phyloP scores from a whole-genome alignment of 2,888 invertebrate species.

The Phyllotreta striolata region DNA sequence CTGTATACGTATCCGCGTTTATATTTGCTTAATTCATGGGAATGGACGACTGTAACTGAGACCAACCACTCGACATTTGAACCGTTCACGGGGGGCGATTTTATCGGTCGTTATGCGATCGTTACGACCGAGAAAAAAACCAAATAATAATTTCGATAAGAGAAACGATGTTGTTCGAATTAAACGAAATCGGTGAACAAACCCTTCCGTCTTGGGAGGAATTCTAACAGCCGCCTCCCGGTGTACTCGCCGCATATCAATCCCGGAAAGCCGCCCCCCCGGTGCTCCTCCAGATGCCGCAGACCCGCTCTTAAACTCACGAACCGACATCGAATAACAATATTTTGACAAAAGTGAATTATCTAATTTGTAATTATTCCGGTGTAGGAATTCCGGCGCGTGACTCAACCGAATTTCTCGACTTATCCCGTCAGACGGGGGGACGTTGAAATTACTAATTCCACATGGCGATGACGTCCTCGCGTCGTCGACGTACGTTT shows the following conservation, averaged over 20 bases:
- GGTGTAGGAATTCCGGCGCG: conserved; percentile 21
- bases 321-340: conserved; percentile 39
- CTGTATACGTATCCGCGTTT: conserved; percentile 18
- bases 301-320: conserved; percentile 22
- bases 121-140: too few species aligned
- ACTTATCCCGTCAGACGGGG: too few species aligned
- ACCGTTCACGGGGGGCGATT: background rate
- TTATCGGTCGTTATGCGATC: too few species aligned
- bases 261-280: conserved; percentile 8
- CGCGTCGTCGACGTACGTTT: conserved; percentile 28
- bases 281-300: background rate
- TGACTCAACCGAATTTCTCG: conserved; percentile 12
- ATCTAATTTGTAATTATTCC: conserved; percentile 41
- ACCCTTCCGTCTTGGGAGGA: too few species aligned
- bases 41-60: conserved; percentile 10
- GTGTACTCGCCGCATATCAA: conserved; percentile 13
- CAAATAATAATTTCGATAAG: too few species aligned
- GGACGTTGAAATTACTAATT: conserved; percentile 37
- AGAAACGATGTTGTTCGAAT: too few species aligned
- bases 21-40: conserved; percentile 24
- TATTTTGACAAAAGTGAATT: conserved; percentile 44
- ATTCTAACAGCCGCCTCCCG: too few species aligned
- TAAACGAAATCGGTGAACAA: too few species aligned
- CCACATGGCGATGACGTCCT: conserved; percentile 31
- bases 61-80: conserved; percentile 4